These are phyloP conservation scores for Urocynchramus pylzowi DNA, from an alignment of 2,113 vertebrate species.

Conservation along the genomic window DNA sequence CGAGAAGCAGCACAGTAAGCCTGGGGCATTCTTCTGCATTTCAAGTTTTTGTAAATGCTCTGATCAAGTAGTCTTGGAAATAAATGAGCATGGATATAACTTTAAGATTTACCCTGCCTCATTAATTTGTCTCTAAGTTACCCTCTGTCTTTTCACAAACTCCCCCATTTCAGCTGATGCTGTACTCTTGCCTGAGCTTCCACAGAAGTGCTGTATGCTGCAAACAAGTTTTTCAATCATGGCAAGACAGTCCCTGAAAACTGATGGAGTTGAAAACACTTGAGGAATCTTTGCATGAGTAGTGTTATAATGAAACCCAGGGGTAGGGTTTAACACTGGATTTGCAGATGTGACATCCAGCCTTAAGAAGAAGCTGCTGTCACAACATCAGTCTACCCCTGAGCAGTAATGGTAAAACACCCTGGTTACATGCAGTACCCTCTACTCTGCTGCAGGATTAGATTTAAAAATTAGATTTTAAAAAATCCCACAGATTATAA, in stretches of 20 bases:
- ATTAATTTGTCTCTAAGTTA: background rate
- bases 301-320: background rate
- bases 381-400: background rate
- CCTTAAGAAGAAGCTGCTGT: background rate
- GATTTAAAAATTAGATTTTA: background rate
- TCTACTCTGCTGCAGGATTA: background rate
- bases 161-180: background rate
- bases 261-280: background rate
- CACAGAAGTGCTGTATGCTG: fast-evolving
- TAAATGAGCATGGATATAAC: background rate
- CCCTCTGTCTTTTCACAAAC: background rate
- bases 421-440: too few species aligned
- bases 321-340: too few species aligned
- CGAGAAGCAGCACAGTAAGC: background rate
- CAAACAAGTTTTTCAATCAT: background rate
- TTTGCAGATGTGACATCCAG: fast-evolving
- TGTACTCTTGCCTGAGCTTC: background rate
- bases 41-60: background rate
- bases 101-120: background rate
- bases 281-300: background rate
- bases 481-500: background rate
- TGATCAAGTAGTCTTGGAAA: background rate
- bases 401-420: background rate
- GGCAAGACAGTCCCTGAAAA: background rate
- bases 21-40: background rate